Conservation (phyloP, 2,888 invertebrate species). For the Apocheima hispidaria region DNA sequence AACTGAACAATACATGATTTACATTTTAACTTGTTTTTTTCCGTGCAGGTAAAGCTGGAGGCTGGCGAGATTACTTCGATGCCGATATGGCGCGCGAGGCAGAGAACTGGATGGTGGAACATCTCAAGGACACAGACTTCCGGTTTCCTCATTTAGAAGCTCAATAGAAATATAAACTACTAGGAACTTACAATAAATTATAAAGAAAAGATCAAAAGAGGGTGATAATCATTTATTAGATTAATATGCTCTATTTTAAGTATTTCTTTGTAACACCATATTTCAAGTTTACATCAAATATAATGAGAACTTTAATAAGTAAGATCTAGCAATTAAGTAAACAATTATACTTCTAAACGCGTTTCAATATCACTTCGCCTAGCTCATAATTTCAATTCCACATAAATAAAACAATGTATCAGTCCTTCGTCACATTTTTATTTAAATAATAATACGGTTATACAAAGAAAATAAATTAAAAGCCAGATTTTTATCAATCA, state of each 20-base stretch:
- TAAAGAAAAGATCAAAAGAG: constrained; percentile 63
- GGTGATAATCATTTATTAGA: constrained; percentile 84
- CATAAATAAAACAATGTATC: constrained; percentile 83
- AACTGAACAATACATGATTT: too few relatives aligned
- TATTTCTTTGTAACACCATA: constrained; percentile 85
- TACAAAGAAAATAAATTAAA: constrained; percentile 85
- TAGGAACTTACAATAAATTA: constrained; percentile 19
- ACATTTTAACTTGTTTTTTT: neutral
- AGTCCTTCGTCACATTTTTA: constrained; percentile 79
- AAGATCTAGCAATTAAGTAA: constrained; percentile 75
- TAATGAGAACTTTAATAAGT: constrained; percentile 62
- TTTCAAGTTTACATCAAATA: constrained; percentile 78
- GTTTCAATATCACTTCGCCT: constrained; percentile 63
- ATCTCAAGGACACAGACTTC: constrained; percentile 87
- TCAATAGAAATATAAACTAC: constrained; percentile 6
- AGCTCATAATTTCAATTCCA: constrained; percentile 62
- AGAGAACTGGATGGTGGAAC: constrained; percentile 89
- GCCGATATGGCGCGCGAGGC: constrained; percentile 88
- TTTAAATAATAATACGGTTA: constrained; percentile 85
- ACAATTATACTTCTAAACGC: constrained; percentile 64
- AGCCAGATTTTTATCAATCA: constrained; percentile 84
- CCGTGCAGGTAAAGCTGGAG: constrained; percentile 87
- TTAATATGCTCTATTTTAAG: constrained; percentile 82
- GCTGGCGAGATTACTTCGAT: constrained; percentile 91
- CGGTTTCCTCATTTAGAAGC: constrained; percentile 79